Evolutionary conservation across 1,140 invertebrate genomes (phyloP).

Genomic region (Hylyphantes graminicola): DNA sequence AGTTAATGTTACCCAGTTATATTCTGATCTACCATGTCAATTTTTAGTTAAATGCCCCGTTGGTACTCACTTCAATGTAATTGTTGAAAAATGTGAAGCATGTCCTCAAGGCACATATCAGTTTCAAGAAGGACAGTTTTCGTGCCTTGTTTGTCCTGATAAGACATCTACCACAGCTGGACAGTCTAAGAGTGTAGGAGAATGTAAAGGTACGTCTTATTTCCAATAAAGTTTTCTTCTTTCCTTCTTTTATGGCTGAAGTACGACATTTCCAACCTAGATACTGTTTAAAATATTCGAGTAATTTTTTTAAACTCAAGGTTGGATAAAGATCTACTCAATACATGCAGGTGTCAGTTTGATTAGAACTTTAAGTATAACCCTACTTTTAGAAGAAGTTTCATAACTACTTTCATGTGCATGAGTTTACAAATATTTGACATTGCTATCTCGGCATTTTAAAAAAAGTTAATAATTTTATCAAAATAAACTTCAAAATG

Average conservation of each 20-base stretch:
- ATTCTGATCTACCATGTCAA: too few relatives aligned
- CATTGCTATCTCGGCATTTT: too few relatives aligned
- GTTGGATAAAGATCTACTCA: neutral
- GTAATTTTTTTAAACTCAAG: neutral
- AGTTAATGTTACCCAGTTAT: too few relatives aligned
- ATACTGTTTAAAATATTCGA: too few relatives aligned
- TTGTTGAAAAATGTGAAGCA: conserved; percentile 71
- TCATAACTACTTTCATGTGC: too few relatives aligned
- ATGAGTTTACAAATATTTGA: too few relatives aligned
- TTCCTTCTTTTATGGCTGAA: neutral
- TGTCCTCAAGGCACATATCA: conserved; percentile 76
- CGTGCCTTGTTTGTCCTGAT: conserved; percentile 74
- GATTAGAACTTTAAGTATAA: too few relatives aligned
- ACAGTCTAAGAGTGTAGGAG: conserved; percentile 71
- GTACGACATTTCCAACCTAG: neutral
- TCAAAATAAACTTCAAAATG: too few relatives aligned
- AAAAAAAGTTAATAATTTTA: too few relatives aligned
- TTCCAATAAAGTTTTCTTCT: neutral
- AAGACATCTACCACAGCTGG: conserved; percentile 73
- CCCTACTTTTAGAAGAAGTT: too few relatives aligned
- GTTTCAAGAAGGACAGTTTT: conserved; percentile 70
- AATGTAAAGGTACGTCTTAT: conserved; percentile 74
- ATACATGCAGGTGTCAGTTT: neutral
- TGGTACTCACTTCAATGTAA: conserved; percentile 76
- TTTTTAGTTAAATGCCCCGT: conserved; percentile 74